Evolutionary conservation across 2,888 invertebrate genomes (phyloP), one percentile per base, ranked within the genome.

Genomic region (Xestia c-nigrum): DNA sequence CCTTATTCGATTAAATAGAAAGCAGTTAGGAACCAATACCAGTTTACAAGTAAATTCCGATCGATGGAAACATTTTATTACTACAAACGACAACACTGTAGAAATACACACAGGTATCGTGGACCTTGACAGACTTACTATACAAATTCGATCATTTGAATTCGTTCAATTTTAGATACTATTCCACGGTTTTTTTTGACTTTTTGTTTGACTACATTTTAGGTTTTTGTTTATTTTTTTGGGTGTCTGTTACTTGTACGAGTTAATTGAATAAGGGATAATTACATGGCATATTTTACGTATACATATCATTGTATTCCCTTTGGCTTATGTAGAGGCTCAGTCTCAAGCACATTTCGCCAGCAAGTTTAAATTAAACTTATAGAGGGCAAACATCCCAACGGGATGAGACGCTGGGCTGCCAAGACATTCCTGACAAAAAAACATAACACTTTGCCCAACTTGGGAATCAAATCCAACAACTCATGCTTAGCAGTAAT

Each of bases 121-220:
- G 55, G 21, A 66, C 85, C 83, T 85, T 83, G 72, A 76, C 72
- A 64, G 66, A 59, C 21, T 63, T 66, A 69, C 63, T 70, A 74
- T n/a, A 43, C 38, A 68, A 75, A 81, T 59, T 75, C 12, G 59
- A 75, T 75, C 59, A 72, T 81, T 82, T 75, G 64, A 82, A 85
- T 85, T 57, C 50, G 66, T 85, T 1, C 79, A 55, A 79, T 80
- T 84, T 81, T 61, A n/a, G 21, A 81, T 69, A 61, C n/a, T 5
- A 47, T 40, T 43, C 43, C 2, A 55, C 12, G 21, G 19, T 16
- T 67, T 70, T 50, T 70, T 63, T 50, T 5, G n/a, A 9, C 0
- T 24, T 80, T 81, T 83, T 64, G 66, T 80, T 70, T 74, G 43
- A 46, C 46, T 66, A 57, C 16, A 55, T 61, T 80, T 69, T 69